Evolutionary conservation across 2,797 vertebrate genomes (phyloP), one percentile per base, ranked within the genome.

Genomic region (Xenentodon cancila): DNA sequence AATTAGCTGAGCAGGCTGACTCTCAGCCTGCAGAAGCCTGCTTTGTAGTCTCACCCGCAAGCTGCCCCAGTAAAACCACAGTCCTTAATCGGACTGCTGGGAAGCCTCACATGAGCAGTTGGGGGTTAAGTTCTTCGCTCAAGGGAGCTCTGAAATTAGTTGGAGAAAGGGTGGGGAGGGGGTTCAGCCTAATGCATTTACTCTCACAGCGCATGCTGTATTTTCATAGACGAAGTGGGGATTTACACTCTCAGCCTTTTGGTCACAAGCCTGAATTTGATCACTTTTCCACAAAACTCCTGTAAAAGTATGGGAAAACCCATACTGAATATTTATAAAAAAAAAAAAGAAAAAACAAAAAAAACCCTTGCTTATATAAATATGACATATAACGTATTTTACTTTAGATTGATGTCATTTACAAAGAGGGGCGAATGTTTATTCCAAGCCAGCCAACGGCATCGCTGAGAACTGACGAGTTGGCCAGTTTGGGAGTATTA

Each of bases 111-210:
- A 9, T n/a, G 45, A 61, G 47, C 73, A 72, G 49, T 56, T 19
- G 17, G 30, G 54, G 75, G 71, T 75, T 51, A 80, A 79, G 57
- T 77, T 71, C 25, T 75, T 79, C 0, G 21, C 77, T 63, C 59
- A 58, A 44, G 75, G 73, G 70, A 67, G 60, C 58, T 67, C 70
- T 68, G 25, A 83, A 79, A 82, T 79, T 48, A 78, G 54, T 61
- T 46, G 4, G 30, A 9, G n/a, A n/a, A n/a, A n/a, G n/a, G n/a
- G 48, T 61, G 16, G 57, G 40, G 64, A 17, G 34, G 44, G n/a
- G 40, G 44, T 32, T 53, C 59, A 40, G 22, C 34, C 59, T 52
- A 58, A 7, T 42, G 64, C 40, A 47, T 83, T 73, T 53, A 69
- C 59, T 76, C 70, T 79, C 75, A 52, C 42, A 9, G 55, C 71